Conservation (phyloP, 2,888 invertebrate species). For the Chloromyia formosa region DNA sequence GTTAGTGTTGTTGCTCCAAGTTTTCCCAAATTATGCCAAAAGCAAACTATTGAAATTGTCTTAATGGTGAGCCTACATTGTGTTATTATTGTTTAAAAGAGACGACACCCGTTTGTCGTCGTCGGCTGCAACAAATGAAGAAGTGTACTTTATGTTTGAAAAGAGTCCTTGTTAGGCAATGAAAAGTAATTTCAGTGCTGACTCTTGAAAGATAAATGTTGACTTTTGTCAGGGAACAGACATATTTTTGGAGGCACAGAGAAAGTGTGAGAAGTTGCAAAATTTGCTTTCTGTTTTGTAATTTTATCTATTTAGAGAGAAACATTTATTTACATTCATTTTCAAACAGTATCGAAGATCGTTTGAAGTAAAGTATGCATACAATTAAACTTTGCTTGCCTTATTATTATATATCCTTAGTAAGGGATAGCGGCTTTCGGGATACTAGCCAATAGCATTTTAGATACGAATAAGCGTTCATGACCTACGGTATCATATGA, state of each 20-base stretch:
- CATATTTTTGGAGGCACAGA: no score
- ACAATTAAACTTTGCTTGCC: no score
- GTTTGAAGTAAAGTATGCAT: no score
- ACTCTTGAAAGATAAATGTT: constrained; percentile 14
- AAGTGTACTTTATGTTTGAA: neutral
- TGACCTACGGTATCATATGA: no score
- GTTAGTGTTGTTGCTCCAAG: neutral
- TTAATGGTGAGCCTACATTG: constrained; percentile 21
- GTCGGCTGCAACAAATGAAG: neutral
- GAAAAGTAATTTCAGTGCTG: constrained; percentile 13
- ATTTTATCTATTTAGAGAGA: no score
- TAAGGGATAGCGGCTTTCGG: no score
- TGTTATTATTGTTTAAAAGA: constrained; percentile 21
- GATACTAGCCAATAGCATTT: no score
- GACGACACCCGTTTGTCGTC: neutral
- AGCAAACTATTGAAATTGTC: constrained; percentile 29
- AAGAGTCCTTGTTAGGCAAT: neutral
- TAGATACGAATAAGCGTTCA: no score
- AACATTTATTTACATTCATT: no score
- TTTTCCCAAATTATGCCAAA: neutral
- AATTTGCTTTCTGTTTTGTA: neutral
- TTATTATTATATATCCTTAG: no score
- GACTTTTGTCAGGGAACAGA: constrained; percentile 3
- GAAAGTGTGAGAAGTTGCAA: neutral
- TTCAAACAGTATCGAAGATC: no score